Conservation (phyloP, 2,113 vertebrate species). For the Eolophus roseicapilla region DNA sequence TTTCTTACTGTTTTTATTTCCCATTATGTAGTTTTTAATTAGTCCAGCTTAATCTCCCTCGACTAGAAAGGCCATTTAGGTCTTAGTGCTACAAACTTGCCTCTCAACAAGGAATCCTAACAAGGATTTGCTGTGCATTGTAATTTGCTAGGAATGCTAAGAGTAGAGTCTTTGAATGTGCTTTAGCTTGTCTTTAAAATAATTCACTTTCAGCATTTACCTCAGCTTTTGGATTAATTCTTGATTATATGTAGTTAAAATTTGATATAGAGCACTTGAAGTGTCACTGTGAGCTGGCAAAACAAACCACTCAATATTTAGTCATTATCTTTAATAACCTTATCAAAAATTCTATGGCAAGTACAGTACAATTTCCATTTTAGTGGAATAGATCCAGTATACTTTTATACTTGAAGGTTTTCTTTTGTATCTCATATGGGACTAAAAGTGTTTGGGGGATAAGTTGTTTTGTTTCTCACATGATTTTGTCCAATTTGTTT, state of each 20-base stretch:
- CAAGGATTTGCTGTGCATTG: not conserved
- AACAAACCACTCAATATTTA: not conserved
- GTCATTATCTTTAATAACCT: not conserved
- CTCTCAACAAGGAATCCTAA: not conserved
- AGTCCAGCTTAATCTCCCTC: not conserved
- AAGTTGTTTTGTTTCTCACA: not conserved
- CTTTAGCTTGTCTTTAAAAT: not conserved
- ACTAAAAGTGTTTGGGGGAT: not conserved
- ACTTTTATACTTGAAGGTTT: not conserved
- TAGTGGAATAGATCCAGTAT: not conserved
- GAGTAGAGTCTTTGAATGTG: not conserved
- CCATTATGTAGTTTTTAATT: not conserved
- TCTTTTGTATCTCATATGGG: not conserved
- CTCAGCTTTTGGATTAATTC: not conserved
- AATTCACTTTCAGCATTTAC: not conserved
- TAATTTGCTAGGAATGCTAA: not conserved
- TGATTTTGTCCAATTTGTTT: not conserved
- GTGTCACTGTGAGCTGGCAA: not conserved
- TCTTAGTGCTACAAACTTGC: not conserved
- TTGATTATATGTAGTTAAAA: not conserved
- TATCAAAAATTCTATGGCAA: not conserved
- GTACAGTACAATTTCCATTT: not conserved
- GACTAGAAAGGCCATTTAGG: not conserved
- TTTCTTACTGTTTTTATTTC: not conserved
- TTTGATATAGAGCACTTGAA: not conserved